Conservation (phyloP, 1,140 invertebrate genomes). For the Drosophila lacertosa region DNA sequence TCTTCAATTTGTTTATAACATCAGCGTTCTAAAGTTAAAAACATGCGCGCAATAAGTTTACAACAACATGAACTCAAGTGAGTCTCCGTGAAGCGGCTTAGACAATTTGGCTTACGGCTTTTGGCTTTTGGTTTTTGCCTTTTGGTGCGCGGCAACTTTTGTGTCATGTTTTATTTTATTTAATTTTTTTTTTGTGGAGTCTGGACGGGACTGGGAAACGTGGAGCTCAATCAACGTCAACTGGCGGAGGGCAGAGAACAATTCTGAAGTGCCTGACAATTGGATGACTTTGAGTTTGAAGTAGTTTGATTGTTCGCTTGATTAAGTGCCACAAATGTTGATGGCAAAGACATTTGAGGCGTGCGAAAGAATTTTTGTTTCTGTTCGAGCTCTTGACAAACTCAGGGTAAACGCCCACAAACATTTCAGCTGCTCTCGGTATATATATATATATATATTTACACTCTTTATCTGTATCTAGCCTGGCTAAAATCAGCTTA, state of each 20-base stretch:
- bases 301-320: slow-evolving; percentile 65
- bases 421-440: slow-evolving; percentile 1
- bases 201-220: slow-evolving; percentile 19
- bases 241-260: slow-evolving; percentile 50
- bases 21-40: slow-evolving; percentile 79
- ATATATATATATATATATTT: slow-evolving; percentile 7
- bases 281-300: slow-evolving; percentile 71
- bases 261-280: slow-evolving; percentile 66
- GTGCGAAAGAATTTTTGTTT: slow-evolving; percentile 64
- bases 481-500: slow-evolving; percentile 31
- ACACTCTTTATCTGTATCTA: too few species aligned
- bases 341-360: slow-evolving; percentile 34
- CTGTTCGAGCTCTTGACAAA: not conserved
- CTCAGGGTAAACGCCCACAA: slow-evolving; percentile 52
- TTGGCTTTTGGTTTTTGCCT: slow-evolving; percentile 4
- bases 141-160: slow-evolving; percentile 10
- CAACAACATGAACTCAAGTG: slow-evolving; percentile 39
- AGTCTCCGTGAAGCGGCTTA: slow-evolving; percentile 13
- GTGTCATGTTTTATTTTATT: slow-evolving; percentile 47
- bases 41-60: slow-evolving; percentile 62
- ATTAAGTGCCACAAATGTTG: slow-evolving; percentile 47
- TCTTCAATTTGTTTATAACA: slow-evolving; percentile 74
- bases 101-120: slow-evolving; percentile 20
- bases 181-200: too few species aligned
- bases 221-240: slow-evolving; percentile 64